Evolutionary conservation across 2,888 invertebrate genomes (phyloP).

Genomic region (Pseudolycoriella hygida): DNA sequence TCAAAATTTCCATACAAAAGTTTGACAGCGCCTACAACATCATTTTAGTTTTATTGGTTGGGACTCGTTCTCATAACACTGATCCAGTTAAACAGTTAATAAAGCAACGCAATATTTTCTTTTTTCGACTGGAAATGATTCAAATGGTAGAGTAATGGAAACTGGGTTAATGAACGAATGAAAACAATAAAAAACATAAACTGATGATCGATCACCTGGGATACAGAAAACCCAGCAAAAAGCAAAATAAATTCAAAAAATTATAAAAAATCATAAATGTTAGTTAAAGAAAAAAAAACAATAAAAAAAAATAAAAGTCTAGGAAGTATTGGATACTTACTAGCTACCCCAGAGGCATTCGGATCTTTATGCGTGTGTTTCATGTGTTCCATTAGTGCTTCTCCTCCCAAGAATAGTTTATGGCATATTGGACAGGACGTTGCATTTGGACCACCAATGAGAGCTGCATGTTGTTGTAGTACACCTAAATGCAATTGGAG

Average conservation of each 20-base stretch:
- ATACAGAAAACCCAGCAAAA: conserved; percentile 1
- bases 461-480: conserved; percentile 89
- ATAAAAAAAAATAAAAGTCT: too few relatives aligned
- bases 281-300: too few relatives aligned
- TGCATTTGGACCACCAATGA: conserved; percentile 79
- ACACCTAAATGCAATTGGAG: conserved; percentile 86
- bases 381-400: conserved; percentile 91
- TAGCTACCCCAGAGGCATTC: conserved; percentile 72
- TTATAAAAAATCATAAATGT: too few relatives aligned
- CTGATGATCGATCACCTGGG: neutral
- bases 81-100: too few relatives aligned
- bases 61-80: too few relatives aligned
- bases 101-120: too few relatives aligned
- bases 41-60: too few relatives aligned
- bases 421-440: conserved; percentile 87
- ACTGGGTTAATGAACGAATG: too few relatives aligned
- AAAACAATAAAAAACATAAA: neutral
- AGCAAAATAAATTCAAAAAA: neutral
- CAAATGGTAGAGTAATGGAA: too few relatives aligned
- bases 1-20: too few relatives aligned
- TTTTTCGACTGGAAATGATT: too few relatives aligned
- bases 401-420: conserved; percentile 84
- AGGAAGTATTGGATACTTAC: conserved; percentile 40
- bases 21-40: too few relatives aligned
- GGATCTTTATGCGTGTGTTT: conserved; percentile 90